These are phyloP conservation scores for Xyliphius kryptos DNA, from an alignment of 2,113 vertebrate genomes.

Conservation along the genomic window DNA sequence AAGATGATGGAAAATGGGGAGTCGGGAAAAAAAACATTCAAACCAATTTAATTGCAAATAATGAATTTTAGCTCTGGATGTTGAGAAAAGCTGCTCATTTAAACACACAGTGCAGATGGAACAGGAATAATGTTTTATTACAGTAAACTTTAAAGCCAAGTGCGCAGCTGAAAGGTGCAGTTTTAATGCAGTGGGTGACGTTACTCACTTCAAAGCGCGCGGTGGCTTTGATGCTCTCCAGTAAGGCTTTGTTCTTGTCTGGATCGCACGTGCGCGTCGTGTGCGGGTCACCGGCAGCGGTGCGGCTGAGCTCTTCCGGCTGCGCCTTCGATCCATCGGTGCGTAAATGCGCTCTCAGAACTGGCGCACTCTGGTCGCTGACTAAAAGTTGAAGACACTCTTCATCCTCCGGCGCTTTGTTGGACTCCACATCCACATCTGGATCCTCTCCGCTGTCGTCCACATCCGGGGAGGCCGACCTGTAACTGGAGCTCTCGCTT, in stretches of 20 bases:
- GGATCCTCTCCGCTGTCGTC: slow-evolving; percentile 90
- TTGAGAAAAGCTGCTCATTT: too few species aligned
- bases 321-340: slow-evolving; percentile 49
- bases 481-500: slow-evolving; percentile 89
- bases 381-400: slow-evolving; percentile 57
- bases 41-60: too few species aligned
- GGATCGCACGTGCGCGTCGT: slow-evolving; percentile 53
- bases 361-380: slow-evolving; percentile 56
- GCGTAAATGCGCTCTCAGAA: slow-evolving; percentile 46
- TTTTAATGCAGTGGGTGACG: too few species aligned
- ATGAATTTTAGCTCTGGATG: too few species aligned
- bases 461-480: slow-evolving; percentile 81
- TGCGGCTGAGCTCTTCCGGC: slow-evolving; percentile 47
- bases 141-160: too few species aligned
- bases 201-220: slow-evolving; percentile 44
- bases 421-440: slow-evolving; percentile 89
- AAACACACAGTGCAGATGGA: too few species aligned
- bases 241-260: slow-evolving; percentile 63
- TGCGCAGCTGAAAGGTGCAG: too few species aligned
- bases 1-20: too few species aligned
- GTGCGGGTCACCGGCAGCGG: slow-evolving; percentile 46
- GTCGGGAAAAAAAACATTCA: too few species aligned
- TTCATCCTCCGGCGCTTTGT: slow-evolving; percentile 80
- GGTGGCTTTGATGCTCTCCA: slow-evolving; percentile 45
- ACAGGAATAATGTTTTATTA: too few species aligned